Base-by-base conservation (phyloP, 2,888 invertebrate species). In the Microdon myrmicae region DNA sequence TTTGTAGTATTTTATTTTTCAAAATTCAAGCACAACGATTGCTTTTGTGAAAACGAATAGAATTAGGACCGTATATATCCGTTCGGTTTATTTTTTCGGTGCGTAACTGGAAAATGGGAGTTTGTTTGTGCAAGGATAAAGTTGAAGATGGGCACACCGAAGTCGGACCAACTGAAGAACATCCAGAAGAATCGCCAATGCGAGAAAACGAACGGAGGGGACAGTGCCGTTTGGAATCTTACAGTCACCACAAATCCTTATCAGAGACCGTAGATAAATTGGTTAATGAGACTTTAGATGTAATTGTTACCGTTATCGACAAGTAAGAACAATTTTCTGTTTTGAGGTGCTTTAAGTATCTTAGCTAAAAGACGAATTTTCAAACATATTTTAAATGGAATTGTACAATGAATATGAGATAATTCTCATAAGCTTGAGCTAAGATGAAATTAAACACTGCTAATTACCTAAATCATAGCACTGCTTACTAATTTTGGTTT, bases 271-370 rank as follows among this genome's bases (percentile, higher is more conserved):
- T 91, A 13, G 90, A 92, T 74, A 83, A 85, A 60, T 83, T 94
- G 37, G 90, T 95, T 12, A 80, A 90, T 41, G 90, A 94, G 75
- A 92, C 92, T 9, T 81, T 94, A 16, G 84, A 85, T 43, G 84
- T 92, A 23, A 92, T 94, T 64, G 86, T 92, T 51, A 87, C 90
- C 3, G 85, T 93, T 56, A 90, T 93, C 51, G 92, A 94, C 79
- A 92, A 90, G 90, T 90, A 82, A 82, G 88, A 82, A 69, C 6
- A n/a, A 23, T 29, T 5, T 22, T 19, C 8, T 13, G 7, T 25
- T 13, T 9, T 8, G 6, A 16, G 28, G 2, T n/a, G 7, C 4
- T 45, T 10, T 25, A 16, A 34, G 29, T 12, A 31, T n/a, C n/a
- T n/a, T n/a, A n/a, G n/a, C n/a, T n/a, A n/a, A n/a, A n/a, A n/a